These are phyloP conservation scores for Epistrophe eligans DNA, from an alignment of 2,888 invertebrate species.

Conservation along the genomic window DNA sequence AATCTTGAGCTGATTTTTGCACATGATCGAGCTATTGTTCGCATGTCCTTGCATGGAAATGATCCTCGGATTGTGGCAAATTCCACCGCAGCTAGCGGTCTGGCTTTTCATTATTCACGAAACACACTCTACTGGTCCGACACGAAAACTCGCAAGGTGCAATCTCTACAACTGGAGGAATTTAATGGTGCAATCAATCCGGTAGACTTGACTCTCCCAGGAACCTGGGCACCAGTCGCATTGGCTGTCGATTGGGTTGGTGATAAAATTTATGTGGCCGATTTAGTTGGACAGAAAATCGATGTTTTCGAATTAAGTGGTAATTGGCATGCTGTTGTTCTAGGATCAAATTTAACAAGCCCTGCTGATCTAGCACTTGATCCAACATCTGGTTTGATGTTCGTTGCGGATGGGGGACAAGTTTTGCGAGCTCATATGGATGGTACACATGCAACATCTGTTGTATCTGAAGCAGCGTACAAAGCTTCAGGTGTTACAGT, in stretches of 20 bases:
- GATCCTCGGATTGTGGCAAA: slow-evolving; percentile 88
- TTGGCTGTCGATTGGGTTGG: slow-evolving; percentile 99
- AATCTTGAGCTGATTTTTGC: slow-evolving; percentile 88
- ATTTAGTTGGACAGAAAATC: slow-evolving; percentile 95
- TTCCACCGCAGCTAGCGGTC: slow-evolving; percentile 92
- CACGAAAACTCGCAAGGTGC: slow-evolving; percentile 92
- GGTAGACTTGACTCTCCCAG: slow-evolving; percentile 90
- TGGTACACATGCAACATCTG: slow-evolving; percentile 92
- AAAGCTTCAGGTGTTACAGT: slow-evolving; percentile 96
- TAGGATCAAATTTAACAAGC: slow-evolving; percentile 95
- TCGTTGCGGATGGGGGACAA: slow-evolving; percentile 93
- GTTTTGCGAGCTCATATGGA: slow-evolving; percentile 96
- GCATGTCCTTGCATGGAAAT: slow-evolving; percentile 88
- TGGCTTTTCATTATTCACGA: slow-evolving; percentile 92
- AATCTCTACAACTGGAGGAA: slow-evolving; percentile 83
- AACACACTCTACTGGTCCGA: slow-evolving; percentile 96
- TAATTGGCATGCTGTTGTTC: slow-evolving; percentile 94
- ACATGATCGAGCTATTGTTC: slow-evolving; percentile 89
- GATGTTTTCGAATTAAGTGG: slow-evolving; percentile 96
- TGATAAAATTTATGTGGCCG: slow-evolving; percentile 97
- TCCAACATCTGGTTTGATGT: slow-evolving; percentile 94
- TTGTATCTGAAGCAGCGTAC: slow-evolving; percentile 96
- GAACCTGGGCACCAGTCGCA: slow-evolving; percentile 95
- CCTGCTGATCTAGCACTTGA: slow-evolving; percentile 97
- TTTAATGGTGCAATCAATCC: slow-evolving; percentile 84